These are phyloP conservation scores for Orchesella flavescens DNA, from an alignment of 2,888 invertebrate species.

Conservation along the genomic window DNA sequence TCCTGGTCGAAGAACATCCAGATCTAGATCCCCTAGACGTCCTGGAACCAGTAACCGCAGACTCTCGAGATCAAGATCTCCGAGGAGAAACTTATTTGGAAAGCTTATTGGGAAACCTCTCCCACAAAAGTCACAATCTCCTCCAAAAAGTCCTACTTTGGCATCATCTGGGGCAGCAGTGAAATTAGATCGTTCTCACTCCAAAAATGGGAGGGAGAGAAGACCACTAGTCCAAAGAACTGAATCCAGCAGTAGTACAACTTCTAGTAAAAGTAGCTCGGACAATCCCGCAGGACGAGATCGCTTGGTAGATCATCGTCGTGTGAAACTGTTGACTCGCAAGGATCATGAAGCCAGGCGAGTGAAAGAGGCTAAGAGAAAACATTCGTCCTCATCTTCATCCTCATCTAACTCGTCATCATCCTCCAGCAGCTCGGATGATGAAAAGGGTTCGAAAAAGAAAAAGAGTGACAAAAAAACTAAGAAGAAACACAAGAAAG, in stretches of 20 bases:
- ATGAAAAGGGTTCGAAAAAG: conserved; percentile 1
- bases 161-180: too few relatives aligned
- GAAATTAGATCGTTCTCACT: too few relatives aligned
- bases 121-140: not conserved
- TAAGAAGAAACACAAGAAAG: not conserved
- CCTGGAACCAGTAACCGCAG: not conserved
- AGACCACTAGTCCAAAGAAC: too few relatives aligned
- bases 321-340: not conserved
- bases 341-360: not conserved
- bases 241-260: too few relatives aligned
- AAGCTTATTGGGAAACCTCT: not conserved
- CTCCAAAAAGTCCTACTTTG: not conserved
- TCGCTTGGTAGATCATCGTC: too few relatives aligned
- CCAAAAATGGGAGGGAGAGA: too few relatives aligned
- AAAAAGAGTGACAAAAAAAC: conserved; percentile 7
- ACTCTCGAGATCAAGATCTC: not conserved
- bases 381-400: conserved; percentile 9
- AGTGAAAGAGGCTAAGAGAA: not conserved
- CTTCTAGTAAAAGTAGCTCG: not conserved
- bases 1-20: too few relatives aligned
- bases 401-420: conserved; percentile 18
- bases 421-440: not conserved
- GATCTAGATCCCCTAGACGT: not conserved
- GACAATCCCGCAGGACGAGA: not conserved
- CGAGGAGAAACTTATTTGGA: not conserved